A percentile compares a stretch with the other conserved stretches of the same genome.
Evolutionary conservation across 1,140 invertebrate species (phyloP).

Genomic region (Phortica variegata): DNA sequence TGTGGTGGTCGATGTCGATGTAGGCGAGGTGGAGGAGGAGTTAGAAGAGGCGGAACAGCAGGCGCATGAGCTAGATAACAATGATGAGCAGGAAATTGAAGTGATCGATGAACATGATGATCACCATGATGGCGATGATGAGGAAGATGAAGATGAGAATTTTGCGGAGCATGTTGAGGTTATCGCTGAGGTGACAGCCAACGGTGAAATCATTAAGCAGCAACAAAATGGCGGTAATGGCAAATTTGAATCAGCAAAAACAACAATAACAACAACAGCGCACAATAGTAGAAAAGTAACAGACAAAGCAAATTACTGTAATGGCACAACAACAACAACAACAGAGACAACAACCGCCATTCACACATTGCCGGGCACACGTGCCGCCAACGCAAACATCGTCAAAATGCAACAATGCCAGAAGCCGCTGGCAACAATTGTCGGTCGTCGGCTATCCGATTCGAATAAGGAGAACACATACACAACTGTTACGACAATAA

Average conservation of each 20-base stretch:
- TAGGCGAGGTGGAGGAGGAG: slow-evolving; percentile 2
- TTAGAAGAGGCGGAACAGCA: slow-evolving; percentile 6
- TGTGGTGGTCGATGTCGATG: slow-evolving; percentile 13
- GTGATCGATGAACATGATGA: neutral
- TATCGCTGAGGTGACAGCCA: slow-evolving; percentile 5
- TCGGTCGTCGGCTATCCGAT: slow-evolving; percentile 42
- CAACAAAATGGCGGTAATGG: slow-evolving; percentile 12
- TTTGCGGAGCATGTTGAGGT: too few relatives aligned
- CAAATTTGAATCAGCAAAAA: slow-evolving; percentile 27
- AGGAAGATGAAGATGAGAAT: slow-evolving; percentile 1
- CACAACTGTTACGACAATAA: slow-evolving; percentile 36
- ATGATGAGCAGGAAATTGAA: neutral
- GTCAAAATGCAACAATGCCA: slow-evolving; percentile 4
- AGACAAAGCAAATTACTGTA: slow-evolving; percentile 7
- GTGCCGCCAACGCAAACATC: slow-evolving; percentile 9
- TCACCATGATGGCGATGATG: too few relatives aligned
- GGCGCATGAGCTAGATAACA: slow-evolving; percentile 3
- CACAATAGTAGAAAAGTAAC: neutral
- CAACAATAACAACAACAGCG: slow-evolving; percentile 6
- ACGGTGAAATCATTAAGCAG: slow-evolving; percentile 16
- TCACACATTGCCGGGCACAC: slow-evolving; percentile 26
- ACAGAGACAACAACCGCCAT: slow-evolving; percentile 35
- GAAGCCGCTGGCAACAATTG: slow-evolving; percentile 32
- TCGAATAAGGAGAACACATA: slow-evolving; percentile 54
- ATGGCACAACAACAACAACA: slow-evolving; percentile 2